Base-by-base conservation (phyloP, 2,797 vertebrate species). In the Sebastes glaucus region DNA sequence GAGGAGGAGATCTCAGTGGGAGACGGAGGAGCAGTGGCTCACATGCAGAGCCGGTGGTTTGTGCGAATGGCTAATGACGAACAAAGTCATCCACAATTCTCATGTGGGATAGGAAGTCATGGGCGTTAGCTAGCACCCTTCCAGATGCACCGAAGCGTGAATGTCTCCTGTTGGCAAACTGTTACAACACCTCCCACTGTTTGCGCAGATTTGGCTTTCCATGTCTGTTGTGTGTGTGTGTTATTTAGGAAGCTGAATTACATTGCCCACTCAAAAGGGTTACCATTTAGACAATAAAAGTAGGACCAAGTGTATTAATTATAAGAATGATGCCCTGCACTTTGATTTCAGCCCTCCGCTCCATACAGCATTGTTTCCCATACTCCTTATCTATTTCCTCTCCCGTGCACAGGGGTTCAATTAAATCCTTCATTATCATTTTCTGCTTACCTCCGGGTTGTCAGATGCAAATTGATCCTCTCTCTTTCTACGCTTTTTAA, bases 21-120 rank as follows among this genome's bases (percentile, higher is more conserved):
- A 64, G 82, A 71, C 4, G 8, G 82, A 56, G 88, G 42, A 60
- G 79, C 83, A 61, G 85, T 11, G 81, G 77, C 83, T 87, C 86
- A 23, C 92, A 91, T 28, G 93, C 89, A 3, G 93, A 52, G 92
- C 60, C 22, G 68, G 55, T 22, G 83, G 86, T 87, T 90, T 78
- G 91, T 92, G 92, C 80, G 86, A 94, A 93, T 66, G 83, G 89
- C 89, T 95, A 94, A 94, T 94, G 92, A 94, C 71, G 89, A 95
- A 91, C 93, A 91, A 91, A 88, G 93, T 93, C 89, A 84, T 89
- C 86, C 81, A 30, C 78, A 4, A 68, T 87, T 90, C 80, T 93
- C 85, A 64, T 82, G 81, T 88, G 88, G 91, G 89, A 89, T 69
- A 78, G 87, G 91, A 90, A 92, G 87, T 93, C 88, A 89, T 80